phyloP scores from a whole-genome alignment of 2,113 vertebrate species.

The Hippolais icterina region DNA sequence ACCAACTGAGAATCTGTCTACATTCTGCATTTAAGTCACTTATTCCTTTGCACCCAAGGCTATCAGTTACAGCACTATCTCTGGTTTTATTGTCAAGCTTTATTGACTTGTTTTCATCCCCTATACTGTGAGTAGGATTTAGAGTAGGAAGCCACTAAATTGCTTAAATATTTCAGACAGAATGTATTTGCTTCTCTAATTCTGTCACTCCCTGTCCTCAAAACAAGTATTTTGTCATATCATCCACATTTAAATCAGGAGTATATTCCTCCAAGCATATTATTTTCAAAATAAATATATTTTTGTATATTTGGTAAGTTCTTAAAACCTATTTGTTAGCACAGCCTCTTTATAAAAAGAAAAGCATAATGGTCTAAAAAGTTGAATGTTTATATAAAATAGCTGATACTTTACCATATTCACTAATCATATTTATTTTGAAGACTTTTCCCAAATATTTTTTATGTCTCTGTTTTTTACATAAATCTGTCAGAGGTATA shows the following conservation, averaged over 20 bases:
- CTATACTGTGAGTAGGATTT: not conserved
- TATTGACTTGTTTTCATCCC: slow-evolving; percentile 5
- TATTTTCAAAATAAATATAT: not conserved
- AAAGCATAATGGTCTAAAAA: not conserved
- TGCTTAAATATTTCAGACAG: slow-evolving; percentile 21
- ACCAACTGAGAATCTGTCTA: not conserved
- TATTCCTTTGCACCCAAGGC: not conserved
- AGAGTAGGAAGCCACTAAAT: slow-evolving; percentile 43
- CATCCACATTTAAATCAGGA: not conserved
- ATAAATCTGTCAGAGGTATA: not conserved
- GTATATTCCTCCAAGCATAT: not conserved
- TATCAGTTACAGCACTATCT: not conserved
- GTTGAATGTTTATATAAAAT: not conserved
- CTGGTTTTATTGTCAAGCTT: slow-evolving; percentile 35
- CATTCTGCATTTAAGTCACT: not conserved
- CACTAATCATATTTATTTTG: not conserved
- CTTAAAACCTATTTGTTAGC: not conserved
- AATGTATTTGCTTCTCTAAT: slow-evolving; percentile 44
- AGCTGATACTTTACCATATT: not conserved
- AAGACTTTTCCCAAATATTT: not conserved
- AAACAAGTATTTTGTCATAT: not conserved
- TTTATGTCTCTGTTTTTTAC: not conserved
- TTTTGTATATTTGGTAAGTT: not conserved
- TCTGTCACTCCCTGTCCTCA: not conserved
- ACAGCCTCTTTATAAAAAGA: not conserved